These are phyloP conservation scores for Melipona quadrifasciata DNA, from an alignment of 1,140 invertebrate genomes.

Conservation along the genomic window DNA sequence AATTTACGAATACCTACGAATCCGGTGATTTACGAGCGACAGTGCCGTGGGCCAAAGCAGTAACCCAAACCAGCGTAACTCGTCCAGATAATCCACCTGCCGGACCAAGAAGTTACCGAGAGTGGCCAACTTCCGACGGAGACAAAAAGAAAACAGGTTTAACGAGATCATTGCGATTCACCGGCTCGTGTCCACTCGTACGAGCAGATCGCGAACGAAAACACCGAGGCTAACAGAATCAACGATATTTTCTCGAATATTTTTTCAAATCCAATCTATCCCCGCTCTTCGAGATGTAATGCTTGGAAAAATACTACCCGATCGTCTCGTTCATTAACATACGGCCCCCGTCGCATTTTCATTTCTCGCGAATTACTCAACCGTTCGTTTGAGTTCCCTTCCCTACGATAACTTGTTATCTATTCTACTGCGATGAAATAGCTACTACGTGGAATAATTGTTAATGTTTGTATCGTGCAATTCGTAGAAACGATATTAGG, in stretches of 20 bases:
- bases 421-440: not conserved
- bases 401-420: conserved; percentile 34
- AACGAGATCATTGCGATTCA: conserved; percentile 42
- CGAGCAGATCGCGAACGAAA: not conserved
- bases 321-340: not conserved
- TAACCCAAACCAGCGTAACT: conserved; percentile 6
- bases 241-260: conserved; percentile 4
- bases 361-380: not conserved
- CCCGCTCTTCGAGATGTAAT: not conserved
- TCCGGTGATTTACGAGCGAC: conserved; percentile 58
- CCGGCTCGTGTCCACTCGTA: conserved; percentile 4
- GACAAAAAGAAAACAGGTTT: conserved; percentile 36
- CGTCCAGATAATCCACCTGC: conserved; percentile 47
- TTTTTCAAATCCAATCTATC: not conserved
- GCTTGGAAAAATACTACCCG: not conserved
- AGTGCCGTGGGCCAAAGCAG: not conserved
- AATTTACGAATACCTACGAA: conserved; percentile 60
- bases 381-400: conserved; percentile 5
- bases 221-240: conserved; percentile 20
- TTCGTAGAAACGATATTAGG: too few species aligned
- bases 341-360: not conserved
- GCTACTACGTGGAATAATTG: too few species aligned
- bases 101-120: not conserved
- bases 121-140: not conserved
- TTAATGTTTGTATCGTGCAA: too few species aligned